Evolutionary conservation across 2,113 vertebrate species (phyloP).

Genomic region (Elgaria multicarinata): DNA sequence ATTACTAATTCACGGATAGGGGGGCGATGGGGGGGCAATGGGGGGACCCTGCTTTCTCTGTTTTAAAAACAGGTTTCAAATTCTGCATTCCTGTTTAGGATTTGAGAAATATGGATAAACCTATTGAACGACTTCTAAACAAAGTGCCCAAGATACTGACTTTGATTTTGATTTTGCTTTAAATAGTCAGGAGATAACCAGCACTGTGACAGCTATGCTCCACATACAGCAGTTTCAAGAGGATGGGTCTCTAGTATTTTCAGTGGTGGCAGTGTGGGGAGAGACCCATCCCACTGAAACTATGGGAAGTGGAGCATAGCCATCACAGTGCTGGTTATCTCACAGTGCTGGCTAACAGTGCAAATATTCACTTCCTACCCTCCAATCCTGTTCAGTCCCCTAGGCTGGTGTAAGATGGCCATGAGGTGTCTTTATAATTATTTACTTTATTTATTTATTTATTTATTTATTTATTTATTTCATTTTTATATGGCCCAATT

Average conservation of each 20-base stretch:
- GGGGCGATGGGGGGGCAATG: neutral
- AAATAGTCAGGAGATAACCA: neutral
- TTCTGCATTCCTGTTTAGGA: conserved; percentile 14
- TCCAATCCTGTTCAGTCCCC: neutral
- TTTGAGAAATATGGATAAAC: conserved; percentile 35
- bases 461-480: too few relatives aligned
- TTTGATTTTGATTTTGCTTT: neutral
- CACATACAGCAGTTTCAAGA: neutral
- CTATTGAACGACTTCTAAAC: conserved; percentile 16
- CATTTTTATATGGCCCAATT: too few relatives aligned
- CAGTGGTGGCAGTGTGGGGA: too few relatives aligned
- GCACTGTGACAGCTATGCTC: too few relatives aligned
- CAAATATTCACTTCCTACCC: neutral
- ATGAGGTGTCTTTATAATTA: too few relatives aligned
- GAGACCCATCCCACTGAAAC: too few relatives aligned
- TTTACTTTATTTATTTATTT: too few relatives aligned
- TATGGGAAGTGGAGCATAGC: too few relatives aligned
- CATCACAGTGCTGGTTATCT: too few relatives aligned
- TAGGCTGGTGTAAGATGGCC: too few relatives aligned
- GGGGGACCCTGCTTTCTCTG: neutral
- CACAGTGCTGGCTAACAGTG: too few relatives aligned
- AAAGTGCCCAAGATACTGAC: conserved; percentile 24
- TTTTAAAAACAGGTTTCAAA: conserved; percentile 28
- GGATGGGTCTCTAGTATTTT: neutral
- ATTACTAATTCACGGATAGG: conserved; percentile 25